phyloP scores from a whole-genome alignment of 2,797 vertebrate genomes.

The Pseudomugil gertrudae region DNA sequence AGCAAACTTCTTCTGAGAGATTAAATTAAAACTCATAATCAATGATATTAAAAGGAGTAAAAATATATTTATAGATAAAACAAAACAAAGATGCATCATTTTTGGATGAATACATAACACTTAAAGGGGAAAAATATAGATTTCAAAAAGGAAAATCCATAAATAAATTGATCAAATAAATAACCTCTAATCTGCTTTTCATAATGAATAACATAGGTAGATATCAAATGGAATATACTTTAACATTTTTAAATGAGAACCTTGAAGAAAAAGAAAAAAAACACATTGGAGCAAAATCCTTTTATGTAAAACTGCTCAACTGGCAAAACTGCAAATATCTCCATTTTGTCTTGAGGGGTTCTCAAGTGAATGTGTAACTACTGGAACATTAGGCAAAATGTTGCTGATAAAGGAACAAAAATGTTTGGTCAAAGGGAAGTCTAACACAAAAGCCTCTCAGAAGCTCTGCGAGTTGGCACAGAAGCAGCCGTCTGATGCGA shows the following conservation, averaged over 20 bases:
- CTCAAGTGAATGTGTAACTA: constrained; percentile 20
- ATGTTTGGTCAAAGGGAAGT: constrained; percentile 30
- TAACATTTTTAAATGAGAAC: too few relatives aligned
- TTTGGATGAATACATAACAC: too few relatives aligned
- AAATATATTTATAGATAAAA: not conserved
- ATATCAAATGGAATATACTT: too few relatives aligned
- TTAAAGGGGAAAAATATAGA: too few relatives aligned
- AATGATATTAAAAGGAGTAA: not conserved
- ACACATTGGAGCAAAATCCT: constrained; percentile 3
- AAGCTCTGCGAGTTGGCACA: not conserved
- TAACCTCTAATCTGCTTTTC: too few relatives aligned
- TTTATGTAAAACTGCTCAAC: constrained; percentile 20
- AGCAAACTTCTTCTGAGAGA: not conserved
- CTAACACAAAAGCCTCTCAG: not conserved
- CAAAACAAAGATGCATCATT: too few relatives aligned
- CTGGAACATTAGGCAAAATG: constrained; percentile 12
- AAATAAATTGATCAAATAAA: too few relatives aligned
- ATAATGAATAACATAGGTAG: too few relatives aligned
- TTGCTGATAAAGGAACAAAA: constrained; percentile 22
- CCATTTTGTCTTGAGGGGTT: constrained; percentile 14
- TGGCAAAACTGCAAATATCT: constrained; percentile 14
- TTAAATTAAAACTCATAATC: not conserved
- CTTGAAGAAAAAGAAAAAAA: not conserved
- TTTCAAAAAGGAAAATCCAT: too few relatives aligned
- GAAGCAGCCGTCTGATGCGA: constrained; percentile 22